These are phyloP conservation scores for Trachelus tabidus DNA, from an alignment of 2,888 invertebrate genomes.

Conservation along the genomic window DNA sequence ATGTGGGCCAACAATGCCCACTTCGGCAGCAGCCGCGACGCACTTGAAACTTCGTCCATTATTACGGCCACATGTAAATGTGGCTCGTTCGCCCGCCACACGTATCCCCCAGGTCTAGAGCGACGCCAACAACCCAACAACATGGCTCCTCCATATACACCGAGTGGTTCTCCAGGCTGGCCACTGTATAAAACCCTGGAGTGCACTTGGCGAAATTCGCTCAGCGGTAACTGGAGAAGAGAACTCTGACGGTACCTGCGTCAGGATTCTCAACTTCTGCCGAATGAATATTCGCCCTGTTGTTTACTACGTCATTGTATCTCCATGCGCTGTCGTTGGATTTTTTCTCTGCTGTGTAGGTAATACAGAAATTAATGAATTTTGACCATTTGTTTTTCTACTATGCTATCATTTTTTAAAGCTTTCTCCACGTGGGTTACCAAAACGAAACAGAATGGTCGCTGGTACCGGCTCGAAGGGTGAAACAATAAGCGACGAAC, in stretches of 20 bases:
- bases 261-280: slow-evolving; percentile 7
- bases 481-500: slow-evolving; percentile 65
- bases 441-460: slow-evolving; percentile 56
- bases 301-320: neutral
- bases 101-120: slow-evolving; percentile 9
- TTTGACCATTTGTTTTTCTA: neutral
- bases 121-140: slow-evolving; percentile 30
- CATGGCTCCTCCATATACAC: slow-evolving; percentile 23
- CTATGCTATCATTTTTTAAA: neutral
- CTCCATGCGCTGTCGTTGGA: too few relatives aligned
- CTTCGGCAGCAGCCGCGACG: slow-evolving; percentile 58
- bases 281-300: neutral
- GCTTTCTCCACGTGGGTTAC: neutral
- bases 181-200: slow-evolving; percentile 53
- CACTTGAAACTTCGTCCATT: slow-evolving; percentile 61
- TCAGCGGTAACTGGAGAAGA: slow-evolving; percentile 44
- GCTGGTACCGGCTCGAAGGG: slow-evolving; percentile 56
- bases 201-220: slow-evolving; percentile 58
- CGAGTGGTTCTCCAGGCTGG: slow-evolving; percentile 54
- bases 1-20: slow-evolving; percentile 66
- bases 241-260: slow-evolving; percentile 41
- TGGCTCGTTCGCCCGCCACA: slow-evolving; percentile 25
- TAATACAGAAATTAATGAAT: too few relatives aligned
- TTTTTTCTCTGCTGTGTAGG: neutral
- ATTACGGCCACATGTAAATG: slow-evolving; percentile 57